Evolutionary conservation across 2,113 vertebrate species (phyloP).

Genomic region (Tursiops truncatus): DNA sequence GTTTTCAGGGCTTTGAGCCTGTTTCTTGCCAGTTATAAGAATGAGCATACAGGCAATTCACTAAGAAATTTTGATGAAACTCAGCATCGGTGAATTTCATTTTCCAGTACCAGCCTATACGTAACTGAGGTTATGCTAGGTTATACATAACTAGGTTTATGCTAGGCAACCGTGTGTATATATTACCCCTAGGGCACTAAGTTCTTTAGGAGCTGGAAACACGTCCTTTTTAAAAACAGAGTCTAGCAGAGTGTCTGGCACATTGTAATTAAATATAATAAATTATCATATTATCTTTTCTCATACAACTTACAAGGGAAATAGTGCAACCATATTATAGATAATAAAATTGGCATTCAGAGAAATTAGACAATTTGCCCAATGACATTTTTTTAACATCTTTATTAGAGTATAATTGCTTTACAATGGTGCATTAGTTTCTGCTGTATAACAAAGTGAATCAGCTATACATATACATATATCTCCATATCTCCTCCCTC

Average conservation of each 20-base stretch:
- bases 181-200: neutral
- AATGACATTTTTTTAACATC: neutral
- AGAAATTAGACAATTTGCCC: neutral
- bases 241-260: neutral
- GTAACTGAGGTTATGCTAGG: neutral
- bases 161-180: neutral
- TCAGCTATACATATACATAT: no score
- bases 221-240: neutral
- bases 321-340: neutral
- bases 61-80: neutral
- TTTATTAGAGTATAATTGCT: no score
- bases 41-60: neutral
- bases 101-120: neutral
- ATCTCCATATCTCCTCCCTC: no score
- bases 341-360: neutral
- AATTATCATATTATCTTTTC: neutral
- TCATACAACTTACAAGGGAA: neutral
- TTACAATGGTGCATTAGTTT: no score
- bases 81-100: neutral
- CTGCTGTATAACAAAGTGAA: no score
- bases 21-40: neutral
- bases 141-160: neutral
- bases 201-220: neutral
- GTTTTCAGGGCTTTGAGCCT: neutral
- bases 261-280: neutral